Percentiles rank a stretch among this genome's conserved stretches.
Evolutionary conservation across 2,113 vertebrate genomes (phyloP).

Genomic region (Patagioenas fasciata): DNA sequence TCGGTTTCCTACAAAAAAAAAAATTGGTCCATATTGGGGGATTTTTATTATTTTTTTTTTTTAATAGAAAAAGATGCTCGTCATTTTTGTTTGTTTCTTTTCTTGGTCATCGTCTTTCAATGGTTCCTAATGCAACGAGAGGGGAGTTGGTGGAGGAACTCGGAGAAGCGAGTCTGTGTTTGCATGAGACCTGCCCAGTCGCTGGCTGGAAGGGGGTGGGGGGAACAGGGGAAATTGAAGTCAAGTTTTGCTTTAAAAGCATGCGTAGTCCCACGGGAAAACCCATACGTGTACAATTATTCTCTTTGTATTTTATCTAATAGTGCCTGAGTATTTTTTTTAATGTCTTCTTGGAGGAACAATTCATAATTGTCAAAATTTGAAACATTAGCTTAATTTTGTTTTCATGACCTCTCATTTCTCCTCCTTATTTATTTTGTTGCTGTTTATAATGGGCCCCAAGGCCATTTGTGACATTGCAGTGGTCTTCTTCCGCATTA

Average conservation of each 20-base stretch:
- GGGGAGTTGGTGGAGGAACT: constrained; percentile 62
- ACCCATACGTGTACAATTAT: constrained; percentile 70
- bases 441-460: constrained; percentile 79
- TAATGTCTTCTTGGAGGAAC: constrained; percentile 76
- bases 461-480: constrained; percentile 77
- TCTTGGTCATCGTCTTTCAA: constrained; percentile 63
- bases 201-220: constrained; percentile 32
- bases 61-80: constrained; percentile 13
- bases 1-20: constrained; percentile 70
- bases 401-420: constrained; percentile 79
- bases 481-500: constrained; percentile 76
- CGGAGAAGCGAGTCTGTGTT: constrained; percentile 60
- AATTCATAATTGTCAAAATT: constrained; percentile 82
- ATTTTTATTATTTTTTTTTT: constrained; percentile 48
- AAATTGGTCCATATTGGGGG: constrained; percentile 41
- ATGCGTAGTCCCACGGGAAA: constrained; percentile 71
- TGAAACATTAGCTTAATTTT: constrained; percentile 85
- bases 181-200: constrained; percentile 71
- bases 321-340: constrained; percentile 76
- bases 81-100: constrained; percentile 49
- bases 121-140: constrained; percentile 57
- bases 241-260: constrained; percentile 71
- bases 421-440: constrained; percentile 78
- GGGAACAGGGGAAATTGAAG: constrained; percentile 19
- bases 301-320: constrained; percentile 80